These are phyloP conservation scores for Lochmaea capreae DNA, from an alignment of 2,888 invertebrate genomes.

Conservation along the genomic window DNA sequence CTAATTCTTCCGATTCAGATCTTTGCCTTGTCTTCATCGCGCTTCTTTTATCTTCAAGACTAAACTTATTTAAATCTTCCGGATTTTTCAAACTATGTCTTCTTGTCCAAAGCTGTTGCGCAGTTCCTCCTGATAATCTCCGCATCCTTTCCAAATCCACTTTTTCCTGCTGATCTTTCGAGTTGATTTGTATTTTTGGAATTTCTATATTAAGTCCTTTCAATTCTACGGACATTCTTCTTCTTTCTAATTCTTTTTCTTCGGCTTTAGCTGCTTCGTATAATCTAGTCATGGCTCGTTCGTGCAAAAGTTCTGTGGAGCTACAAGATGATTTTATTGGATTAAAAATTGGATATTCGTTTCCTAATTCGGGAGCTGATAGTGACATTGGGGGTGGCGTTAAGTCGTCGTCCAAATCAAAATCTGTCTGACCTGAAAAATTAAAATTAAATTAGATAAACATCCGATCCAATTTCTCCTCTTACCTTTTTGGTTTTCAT, in stretches of 20 bases:
- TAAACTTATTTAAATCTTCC: constrained; percentile 55
- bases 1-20: constrained; percentile 61
- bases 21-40: constrained; percentile 55
- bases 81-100: constrained; percentile 59
- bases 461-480: background rate
- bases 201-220: constrained; percentile 51
- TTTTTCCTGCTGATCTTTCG: constrained; percentile 67
- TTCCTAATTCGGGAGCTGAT: constrained; percentile 83
- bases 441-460: background rate
- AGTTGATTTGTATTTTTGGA: constrained; percentile 68
- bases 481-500: constrained; percentile 59
- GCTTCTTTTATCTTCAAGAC: constrained; percentile 52
- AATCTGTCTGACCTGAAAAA: constrained; percentile 54
- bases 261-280: constrained; percentile 82
- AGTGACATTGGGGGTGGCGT: constrained; percentile 84
- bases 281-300: constrained; percentile 84
- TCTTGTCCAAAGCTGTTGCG: constrained; percentile 52
- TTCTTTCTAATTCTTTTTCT: constrained; percentile 70
- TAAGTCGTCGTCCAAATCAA: constrained; percentile 75
- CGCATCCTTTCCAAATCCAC: constrained; percentile 66
- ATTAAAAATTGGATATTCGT: constrained; percentile 69
- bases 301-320: constrained; percentile 85
- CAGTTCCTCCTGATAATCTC: constrained; percentile 66
- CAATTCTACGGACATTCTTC: constrained; percentile 46
- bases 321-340: constrained; percentile 79